A percentile compares a stretch with the other conserved stretches of the same genome.
Evolutionary conservation across 2,797 vertebrate genomes (phyloP).

Genomic region (Benthosema pterotum): DNA sequence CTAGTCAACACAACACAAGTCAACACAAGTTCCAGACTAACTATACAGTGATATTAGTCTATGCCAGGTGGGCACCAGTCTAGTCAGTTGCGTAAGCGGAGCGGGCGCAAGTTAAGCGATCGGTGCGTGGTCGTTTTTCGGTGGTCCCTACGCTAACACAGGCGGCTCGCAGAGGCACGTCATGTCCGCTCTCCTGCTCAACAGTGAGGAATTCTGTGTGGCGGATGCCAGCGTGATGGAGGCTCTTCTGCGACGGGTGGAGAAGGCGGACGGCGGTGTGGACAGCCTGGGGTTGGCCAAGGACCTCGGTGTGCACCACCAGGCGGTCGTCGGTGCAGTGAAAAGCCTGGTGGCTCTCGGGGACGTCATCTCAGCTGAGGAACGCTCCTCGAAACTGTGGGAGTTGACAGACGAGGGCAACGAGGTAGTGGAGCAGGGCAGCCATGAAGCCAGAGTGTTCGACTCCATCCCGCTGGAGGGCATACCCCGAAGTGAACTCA

Average conservation of each 20-base stretch:
- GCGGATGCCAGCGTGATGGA: conserved; percentile 82
- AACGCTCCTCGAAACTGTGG: conserved; percentile 87
- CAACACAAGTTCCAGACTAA: too few species aligned
- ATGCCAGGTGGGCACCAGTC: too few species aligned
- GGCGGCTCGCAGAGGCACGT: conserved; percentile 38
- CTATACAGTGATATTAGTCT: too few species aligned
- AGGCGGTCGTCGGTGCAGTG: conserved; percentile 90
- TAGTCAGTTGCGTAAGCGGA: too few species aligned
- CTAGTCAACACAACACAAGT: too few species aligned
- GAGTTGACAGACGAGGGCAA: conserved; percentile 87
- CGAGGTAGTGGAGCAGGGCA: conserved; percentile 87
- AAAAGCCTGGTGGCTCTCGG: conserved; percentile 93
- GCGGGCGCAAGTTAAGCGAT: too few species aligned
- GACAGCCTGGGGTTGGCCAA: conserved; percentile 84
- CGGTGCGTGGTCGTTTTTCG: too few species aligned
- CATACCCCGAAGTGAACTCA: conserved; percentile 86
- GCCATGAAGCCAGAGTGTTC: conserved; percentile 91
- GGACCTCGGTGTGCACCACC: conserved; percentile 88
- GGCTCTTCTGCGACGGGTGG: conserved; percentile 79
- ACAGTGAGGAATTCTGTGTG: conserved; percentile 66
- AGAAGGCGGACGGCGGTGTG: conserved; percentile 77
- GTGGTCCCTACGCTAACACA: background rate
- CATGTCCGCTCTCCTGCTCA: conserved; percentile 66
- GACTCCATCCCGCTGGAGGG: conserved; percentile 82
- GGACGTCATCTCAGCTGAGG: conserved; percentile 90